Percentiles rank a stretch among this genome's conserved stretches.
Conservation (phyloP, 2,113 vertebrate genomes). For the Proteles cristata region DNA sequence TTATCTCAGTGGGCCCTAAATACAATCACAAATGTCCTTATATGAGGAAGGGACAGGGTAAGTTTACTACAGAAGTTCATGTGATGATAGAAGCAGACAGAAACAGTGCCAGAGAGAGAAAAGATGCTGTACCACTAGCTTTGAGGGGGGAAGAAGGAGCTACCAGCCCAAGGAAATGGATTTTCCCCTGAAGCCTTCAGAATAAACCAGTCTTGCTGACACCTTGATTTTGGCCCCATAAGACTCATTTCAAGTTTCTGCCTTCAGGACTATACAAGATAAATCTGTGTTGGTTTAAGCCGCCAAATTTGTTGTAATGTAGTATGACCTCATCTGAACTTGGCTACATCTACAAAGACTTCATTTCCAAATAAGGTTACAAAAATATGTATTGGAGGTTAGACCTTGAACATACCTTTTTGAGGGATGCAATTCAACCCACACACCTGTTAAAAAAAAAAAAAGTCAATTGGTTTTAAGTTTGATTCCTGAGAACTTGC, state of each 20-base stretch:
- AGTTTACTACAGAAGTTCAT: background rate
- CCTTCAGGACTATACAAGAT: background rate
- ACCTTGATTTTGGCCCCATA: background rate
- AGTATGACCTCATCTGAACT: background rate
- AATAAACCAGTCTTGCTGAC: background rate
- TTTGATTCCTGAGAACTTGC: conserved; percentile 16
- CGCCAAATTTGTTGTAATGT: background rate
- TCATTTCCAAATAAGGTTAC: background rate
- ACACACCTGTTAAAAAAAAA: background rate
- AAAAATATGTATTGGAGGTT: background rate
- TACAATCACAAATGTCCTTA: background rate
- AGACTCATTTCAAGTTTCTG: conserved; percentile 5
- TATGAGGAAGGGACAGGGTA: background rate
- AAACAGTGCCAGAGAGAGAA: background rate
- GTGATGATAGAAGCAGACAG: background rate
- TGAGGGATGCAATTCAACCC: background rate
- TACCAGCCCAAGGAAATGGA: background rate
- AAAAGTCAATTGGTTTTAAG: background rate
- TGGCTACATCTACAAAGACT: background rate
- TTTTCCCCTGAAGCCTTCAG: background rate
- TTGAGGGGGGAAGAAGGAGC: background rate
- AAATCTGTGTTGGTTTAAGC: background rate
- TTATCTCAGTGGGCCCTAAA: background rate
- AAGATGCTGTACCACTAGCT: background rate
- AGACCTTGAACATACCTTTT: background rate